A percentile compares a stretch with the other conserved stretches of the same genome.
Conservation (phyloP, 2,797 vertebrate genomes). For the Sciaenops ocellatus region DNA sequence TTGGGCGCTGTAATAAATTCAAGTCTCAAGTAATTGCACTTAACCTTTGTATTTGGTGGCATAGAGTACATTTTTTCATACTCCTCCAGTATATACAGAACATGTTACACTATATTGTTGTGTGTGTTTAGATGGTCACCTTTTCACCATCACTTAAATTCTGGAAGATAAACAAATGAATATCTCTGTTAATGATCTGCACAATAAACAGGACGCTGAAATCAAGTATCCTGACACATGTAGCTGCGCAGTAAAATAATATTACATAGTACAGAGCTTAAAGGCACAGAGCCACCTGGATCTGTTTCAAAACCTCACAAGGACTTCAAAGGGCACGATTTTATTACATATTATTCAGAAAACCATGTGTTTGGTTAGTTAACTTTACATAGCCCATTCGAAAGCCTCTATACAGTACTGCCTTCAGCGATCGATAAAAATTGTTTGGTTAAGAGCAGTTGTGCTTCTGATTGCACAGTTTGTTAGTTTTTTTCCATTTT, state of each 20-base stretch:
- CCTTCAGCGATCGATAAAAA: not conserved
- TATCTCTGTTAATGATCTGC: too few relatives aligned
- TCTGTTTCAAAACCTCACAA: not conserved
- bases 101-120: not conserved
- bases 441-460: not conserved
- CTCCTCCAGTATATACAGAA: not conserved
- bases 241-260: not conserved
- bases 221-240: not conserved
- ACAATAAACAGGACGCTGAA: too few relatives aligned
- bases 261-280: not conserved
- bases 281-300: not conserved
- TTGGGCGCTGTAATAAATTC: slow-evolving; percentile 19
- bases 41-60: not conserved
- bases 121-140: not conserved
- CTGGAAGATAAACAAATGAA: not conserved
- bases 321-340: not conserved
- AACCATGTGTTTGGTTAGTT: not conserved
- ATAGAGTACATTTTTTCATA: not conserved
- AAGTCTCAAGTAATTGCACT: not conserved
- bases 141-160: not conserved
- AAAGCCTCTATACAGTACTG: not conserved
- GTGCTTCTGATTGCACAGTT: too few relatives aligned
- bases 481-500: not conserved
- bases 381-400: not conserved
- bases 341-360: slow-evolving; percentile 10